Conservation (phyloP, 1,140 invertebrate species). For the Eurosta solidaginis region DNA sequence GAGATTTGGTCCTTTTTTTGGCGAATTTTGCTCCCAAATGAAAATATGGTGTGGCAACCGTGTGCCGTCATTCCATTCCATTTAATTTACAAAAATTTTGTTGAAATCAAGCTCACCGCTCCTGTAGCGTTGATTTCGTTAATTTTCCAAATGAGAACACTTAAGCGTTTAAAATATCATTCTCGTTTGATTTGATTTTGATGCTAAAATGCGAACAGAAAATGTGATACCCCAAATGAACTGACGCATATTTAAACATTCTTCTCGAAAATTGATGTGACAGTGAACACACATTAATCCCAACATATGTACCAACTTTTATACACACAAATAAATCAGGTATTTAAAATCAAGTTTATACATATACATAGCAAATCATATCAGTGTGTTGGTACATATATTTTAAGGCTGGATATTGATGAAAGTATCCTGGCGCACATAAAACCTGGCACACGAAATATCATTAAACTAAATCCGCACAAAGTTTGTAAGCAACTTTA, state of each 20-base stretch:
- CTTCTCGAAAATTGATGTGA: no score
- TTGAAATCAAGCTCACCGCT: no score
- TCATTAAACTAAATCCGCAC: background rate
- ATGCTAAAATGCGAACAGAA: background rate
- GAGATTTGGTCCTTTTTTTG: no score
- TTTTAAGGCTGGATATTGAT: background rate
- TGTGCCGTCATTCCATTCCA: no score
- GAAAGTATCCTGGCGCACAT: no score
- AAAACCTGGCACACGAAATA: background rate
- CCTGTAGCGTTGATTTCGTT: background rate
- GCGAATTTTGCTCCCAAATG: no score
- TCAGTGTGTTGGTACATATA: background rate
- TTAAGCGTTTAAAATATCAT: background rate
- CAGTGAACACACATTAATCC: no score
- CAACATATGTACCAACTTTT: no score
- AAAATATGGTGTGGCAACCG: no score
- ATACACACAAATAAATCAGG: no score
- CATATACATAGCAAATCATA: background rate
- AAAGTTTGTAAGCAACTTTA: no score
- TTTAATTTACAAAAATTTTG: no score
- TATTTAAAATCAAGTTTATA: background rate
- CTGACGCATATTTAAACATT: background rate
- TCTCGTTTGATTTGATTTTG: background rate
- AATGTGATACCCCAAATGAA: background rate
- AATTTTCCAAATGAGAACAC: slow-evolving; percentile 33